Evolutionary conservation across 2,888 invertebrate species (phyloP).

Genomic region (Thera obeliscata): DNA sequence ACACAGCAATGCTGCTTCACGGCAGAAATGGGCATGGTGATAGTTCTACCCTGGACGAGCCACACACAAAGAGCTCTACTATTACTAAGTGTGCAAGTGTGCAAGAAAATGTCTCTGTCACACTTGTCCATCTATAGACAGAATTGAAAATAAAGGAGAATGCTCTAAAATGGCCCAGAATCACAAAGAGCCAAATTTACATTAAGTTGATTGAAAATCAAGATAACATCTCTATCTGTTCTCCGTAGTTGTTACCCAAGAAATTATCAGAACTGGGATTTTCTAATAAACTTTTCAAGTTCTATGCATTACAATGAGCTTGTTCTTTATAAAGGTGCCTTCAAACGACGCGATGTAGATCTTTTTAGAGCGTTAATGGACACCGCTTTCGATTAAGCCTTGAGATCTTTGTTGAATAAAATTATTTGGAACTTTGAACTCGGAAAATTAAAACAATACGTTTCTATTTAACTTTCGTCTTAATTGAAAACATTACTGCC

Average conservation of each 20-base stretch:
- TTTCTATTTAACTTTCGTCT: too few relatives aligned
- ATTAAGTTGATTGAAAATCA: slow-evolving; percentile 14
- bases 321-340: background rate
- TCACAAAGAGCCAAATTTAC: background rate
- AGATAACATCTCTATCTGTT: slow-evolving; percentile 11
- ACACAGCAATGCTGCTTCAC: too few relatives aligned
- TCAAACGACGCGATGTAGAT: background rate
- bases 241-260: slow-evolving; percentile 4
- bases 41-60: too few relatives aligned
- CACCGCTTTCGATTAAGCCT: too few relatives aligned
- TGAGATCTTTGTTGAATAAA: too few relatives aligned
- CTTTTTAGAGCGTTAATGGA: background rate
- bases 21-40: too few relatives aligned
- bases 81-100: too few relatives aligned
- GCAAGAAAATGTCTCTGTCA: background rate
- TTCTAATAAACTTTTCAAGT: slow-evolving; percentile 24
- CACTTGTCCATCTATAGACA: background rate
- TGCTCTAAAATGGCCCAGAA: background rate
- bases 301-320: slow-evolving; percentile 32
- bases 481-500: too few relatives aligned
- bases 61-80: too few relatives aligned
- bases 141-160: background rate
- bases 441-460: too few relatives aligned
- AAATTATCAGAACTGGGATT: slow-evolving; percentile 20
- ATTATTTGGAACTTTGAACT: too few relatives aligned